Evolutionary conservation across 92 coral and sea anemone genomes (phyloP).

Genomic region (Paragorgia papillata): DNA sequence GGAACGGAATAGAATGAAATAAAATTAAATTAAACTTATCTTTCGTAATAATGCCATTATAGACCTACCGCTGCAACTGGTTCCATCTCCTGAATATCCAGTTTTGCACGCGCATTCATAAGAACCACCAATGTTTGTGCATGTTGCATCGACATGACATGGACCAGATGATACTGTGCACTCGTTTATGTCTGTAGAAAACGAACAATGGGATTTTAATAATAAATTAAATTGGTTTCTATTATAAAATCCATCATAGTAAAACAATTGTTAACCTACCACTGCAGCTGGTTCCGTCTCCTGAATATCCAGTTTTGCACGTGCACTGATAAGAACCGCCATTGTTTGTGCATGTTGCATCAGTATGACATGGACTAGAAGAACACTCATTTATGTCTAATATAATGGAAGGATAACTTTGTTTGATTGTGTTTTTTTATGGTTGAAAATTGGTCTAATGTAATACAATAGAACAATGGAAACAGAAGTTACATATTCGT

Average conservation of each 20-base stretch:
- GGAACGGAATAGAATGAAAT: too few relatives aligned
- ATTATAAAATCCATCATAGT: neutral
- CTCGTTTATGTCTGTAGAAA: slow-evolving; percentile 43
- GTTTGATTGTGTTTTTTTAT: too few relatives aligned
- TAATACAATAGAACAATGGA: too few relatives aligned
- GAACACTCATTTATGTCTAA: neutral
- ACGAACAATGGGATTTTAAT: too few relatives aligned
- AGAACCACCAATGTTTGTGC: neutral
- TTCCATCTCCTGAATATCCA: slow-evolving; percentile 66
- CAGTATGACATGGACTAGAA: neutral
- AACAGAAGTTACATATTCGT: too few relatives aligned
- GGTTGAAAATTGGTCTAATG: too few relatives aligned
- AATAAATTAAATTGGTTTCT: too few relatives aligned
- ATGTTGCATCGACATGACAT: slow-evolving; percentile 22
- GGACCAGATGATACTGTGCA: slow-evolving; percentile 19
- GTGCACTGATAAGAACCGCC: slow-evolving; percentile 56
- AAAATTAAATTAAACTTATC: too few relatives aligned
- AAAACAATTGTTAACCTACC: slow-evolving; percentile 27
- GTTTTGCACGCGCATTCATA: slow-evolving; percentile 40
- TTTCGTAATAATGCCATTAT: too few relatives aligned
- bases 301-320: slow-evolving; percentile 49
- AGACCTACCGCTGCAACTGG: slow-evolving; percentile 26
- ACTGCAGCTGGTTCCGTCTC: slow-evolving; percentile 51
- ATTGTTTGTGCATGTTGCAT: slow-evolving; percentile 57
- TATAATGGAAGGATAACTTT: neutral